Conservation (phyloP, 2,888 invertebrate species). For the Melangyna quadrimaculata region DNA sequence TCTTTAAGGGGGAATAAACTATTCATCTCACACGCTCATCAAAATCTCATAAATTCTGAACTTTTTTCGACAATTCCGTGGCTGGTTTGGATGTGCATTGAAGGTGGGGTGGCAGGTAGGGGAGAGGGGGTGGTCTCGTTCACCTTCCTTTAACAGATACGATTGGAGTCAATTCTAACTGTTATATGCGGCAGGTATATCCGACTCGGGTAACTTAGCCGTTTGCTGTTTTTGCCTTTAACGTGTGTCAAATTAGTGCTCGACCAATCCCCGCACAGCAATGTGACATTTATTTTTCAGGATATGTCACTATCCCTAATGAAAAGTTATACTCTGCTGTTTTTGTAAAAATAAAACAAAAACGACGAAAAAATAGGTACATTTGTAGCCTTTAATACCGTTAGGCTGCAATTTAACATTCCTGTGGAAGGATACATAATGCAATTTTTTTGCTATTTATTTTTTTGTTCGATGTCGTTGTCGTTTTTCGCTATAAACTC, state of each 20-base stretch:
- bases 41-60: slow-evolving; percentile 79
- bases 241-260: slow-evolving; percentile 55
- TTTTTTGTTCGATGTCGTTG: slow-evolving; percentile 1
- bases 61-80: slow-evolving; percentile 68
- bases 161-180: slow-evolving; percentile 15
- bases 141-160: background rate
- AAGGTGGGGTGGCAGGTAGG: background rate
- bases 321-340: slow-evolving; percentile 47
- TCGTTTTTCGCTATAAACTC: slow-evolving; percentile 42
- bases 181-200: slow-evolving; percentile 15
- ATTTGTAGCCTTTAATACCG: slow-evolving; percentile 32
- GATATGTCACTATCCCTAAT: slow-evolving; percentile 46
- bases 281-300: slow-evolving; percentile 33
- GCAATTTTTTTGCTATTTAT: background rate
- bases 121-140: background rate
- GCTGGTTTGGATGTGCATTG: background rate
- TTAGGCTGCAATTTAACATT: slow-evolving; percentile 38
- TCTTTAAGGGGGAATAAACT: slow-evolving; percentile 40
- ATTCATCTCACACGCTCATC: slow-evolving; percentile 75
- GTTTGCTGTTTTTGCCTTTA: slow-evolving; percentile 32
- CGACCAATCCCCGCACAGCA: slow-evolving; percentile 34
- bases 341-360: slow-evolving; percentile 3
- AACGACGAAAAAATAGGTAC: background rate
- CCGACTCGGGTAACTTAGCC: slow-evolving; percentile 41
- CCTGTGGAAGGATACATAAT: slow-evolving; percentile 12